phyloP scores from a whole-genome alignment of 2,113 vertebrate species.

The Heptranchias perlo region DNA sequence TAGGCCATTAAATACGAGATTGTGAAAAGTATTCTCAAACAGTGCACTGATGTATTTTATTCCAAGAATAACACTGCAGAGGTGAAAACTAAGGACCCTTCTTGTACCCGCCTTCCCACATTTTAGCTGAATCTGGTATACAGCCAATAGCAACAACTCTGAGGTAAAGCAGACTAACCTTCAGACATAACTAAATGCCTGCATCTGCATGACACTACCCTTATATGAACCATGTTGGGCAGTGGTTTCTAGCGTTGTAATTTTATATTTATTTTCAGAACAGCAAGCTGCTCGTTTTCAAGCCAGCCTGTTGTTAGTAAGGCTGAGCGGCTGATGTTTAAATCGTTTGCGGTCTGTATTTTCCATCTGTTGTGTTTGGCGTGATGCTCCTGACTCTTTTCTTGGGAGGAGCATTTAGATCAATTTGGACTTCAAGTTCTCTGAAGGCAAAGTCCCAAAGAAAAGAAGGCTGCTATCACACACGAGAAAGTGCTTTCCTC shows the following conservation, averaged over 20 bases:
- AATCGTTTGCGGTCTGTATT: conserved; percentile 20
- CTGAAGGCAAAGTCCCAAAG: neutral
- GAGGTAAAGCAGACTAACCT: conserved; percentile 27
- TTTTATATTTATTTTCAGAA: conserved; percentile 34
- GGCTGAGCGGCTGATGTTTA: conserved; percentile 25
- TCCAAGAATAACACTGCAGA: conserved; percentile 29
- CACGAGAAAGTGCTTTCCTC: neutral
- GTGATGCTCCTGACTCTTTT: neutral
- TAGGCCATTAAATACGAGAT: neutral
- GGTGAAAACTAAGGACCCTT: conserved; percentile 20
- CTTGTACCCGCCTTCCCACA: conserved; percentile 22
- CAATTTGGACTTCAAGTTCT: neutral
- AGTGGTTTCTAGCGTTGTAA: neutral
- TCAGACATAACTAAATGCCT: conserved; percentile 32
- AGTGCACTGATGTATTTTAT: neutral
- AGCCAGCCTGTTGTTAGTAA: neutral
- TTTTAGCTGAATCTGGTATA: neutral
- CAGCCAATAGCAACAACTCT: conserved; percentile 18
- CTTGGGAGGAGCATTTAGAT: neutral
- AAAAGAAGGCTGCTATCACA: neutral
- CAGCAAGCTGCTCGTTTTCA: conserved; percentile 29
- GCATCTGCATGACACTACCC: conserved; percentile 19
- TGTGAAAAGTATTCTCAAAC: conserved; percentile 14
- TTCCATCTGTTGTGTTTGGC: conserved; percentile 24
- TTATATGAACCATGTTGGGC: conserved; percentile 9